A percentile compares a stretch with the other conserved stretches of the same genome.
Conservation (phyloP, 1,140 invertebrate genomes). For the Sarcophaga peregrina region DNA sequence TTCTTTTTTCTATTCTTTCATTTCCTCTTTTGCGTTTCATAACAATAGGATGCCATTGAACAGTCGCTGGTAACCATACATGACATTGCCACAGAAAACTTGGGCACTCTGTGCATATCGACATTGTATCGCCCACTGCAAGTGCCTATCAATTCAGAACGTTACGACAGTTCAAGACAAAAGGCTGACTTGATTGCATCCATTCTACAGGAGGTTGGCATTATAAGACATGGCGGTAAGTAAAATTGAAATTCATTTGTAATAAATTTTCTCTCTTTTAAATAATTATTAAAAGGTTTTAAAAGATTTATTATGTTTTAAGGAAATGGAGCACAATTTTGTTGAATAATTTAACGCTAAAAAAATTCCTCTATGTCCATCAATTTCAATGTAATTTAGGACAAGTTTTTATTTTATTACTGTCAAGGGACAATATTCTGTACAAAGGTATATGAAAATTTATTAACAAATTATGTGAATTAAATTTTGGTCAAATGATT, state of each 20-base stretch:
- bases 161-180: slow-evolving; percentile 77
- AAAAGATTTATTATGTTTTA: no score
- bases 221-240: slow-evolving; percentile 73
- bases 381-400: no score
- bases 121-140: slow-evolving; percentile 75
- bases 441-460: no score
- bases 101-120: slow-evolving; percentile 78
- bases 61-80: slow-evolving; percentile 77
- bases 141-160: slow-evolving; percentile 73
- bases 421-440: no score
- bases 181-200: slow-evolving; percentile 79
- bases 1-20: slow-evolving; percentile 19
- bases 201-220: slow-evolving; percentile 76
- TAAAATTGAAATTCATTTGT: slow-evolving; percentile 38
- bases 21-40: slow-evolving; percentile 31
- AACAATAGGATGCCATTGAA: slow-evolving; percentile 71
- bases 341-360: no score
- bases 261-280: no score
- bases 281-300: no score
- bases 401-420: no score
- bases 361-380: no score
- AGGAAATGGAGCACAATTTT: no score
- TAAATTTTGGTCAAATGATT: no score
- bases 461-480: no score
- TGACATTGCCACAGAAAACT: slow-evolving; percentile 76